Evolutionary conservation across 2,797 vertebrate species (phyloP), one percentile per base, ranked within the genome.

Genomic region (Phataginus tricuspis): DNA sequence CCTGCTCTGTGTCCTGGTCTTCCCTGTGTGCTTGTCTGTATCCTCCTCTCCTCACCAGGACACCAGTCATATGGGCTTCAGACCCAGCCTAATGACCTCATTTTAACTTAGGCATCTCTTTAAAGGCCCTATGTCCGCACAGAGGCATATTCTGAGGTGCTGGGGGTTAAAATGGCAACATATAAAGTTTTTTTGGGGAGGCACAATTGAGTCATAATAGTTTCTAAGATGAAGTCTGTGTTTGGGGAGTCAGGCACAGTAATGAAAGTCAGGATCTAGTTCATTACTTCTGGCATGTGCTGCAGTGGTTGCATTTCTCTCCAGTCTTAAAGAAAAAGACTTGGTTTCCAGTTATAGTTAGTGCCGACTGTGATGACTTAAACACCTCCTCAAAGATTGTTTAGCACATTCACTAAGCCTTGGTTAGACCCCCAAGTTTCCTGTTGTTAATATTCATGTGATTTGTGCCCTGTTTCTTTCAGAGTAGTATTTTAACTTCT

Each of bases 321-420:
- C 45, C 84, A 92, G 53, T 85, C 69, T 93, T 84, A 63, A 95
- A 84, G 39, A 93, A 86, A 93, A 95, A 96, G 68, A 88, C 5
- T 18, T 89, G 78, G 31, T 91, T 97, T 92, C 59, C 69, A 88
- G 95, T 95, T 71, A 63, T 79, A 91, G 95, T 94, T 88, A 91
- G 59, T 89, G 75, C 75, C 96, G 75, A 96, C 39, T 64, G 37
- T 80, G 94, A 94, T 78, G 83, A 88, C 84, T 95, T 96, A 91
- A 93, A 71, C 91, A 86, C 15, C 37, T 51, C 59, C 61, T 84
- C 59, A 59, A 80, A 93, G 82, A 77, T 57, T 86, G 42, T 66
- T 91, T 55, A 74, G n/a, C 71, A 75, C 77, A 72, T 64, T 89
- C 34, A 1, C 86, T 85, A 71, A 85, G 79, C 19, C 66, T 94